phyloP scores from a whole-genome alignment of 2,888 invertebrate species.

The Hemicrepidius hirtus region DNA sequence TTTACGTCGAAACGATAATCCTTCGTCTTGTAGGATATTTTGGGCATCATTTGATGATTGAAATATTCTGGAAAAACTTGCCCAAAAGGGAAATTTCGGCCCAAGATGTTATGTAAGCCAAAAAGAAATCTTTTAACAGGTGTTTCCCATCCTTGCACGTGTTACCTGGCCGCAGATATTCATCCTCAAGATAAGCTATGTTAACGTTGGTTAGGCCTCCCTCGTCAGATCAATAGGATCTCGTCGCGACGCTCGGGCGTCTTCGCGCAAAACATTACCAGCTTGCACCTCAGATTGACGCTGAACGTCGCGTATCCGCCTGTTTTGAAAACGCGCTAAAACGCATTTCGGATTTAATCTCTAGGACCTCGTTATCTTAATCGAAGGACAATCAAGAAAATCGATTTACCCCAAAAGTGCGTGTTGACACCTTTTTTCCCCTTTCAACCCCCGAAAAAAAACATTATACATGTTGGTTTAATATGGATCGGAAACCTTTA shows the following conservation, averaged over 20 bases:
- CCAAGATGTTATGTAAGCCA: background rate
- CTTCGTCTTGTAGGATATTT: too few species aligned
- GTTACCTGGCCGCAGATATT: conserved; percentile 27
- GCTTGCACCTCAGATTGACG: conserved; percentile 45
- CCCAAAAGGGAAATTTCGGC: too few species aligned
- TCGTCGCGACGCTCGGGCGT: conserved; percentile 55
- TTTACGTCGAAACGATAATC: too few species aligned
- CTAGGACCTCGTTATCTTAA: background rate
- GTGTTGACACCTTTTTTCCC: background rate
- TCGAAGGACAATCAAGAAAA: too few species aligned
- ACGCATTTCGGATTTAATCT: conserved; percentile 11
- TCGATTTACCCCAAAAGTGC: background rate
- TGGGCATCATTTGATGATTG: too few species aligned
- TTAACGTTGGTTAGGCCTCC: conserved; percentile 50
- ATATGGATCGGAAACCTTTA: conserved; percentile 9
- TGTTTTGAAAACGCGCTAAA: conserved; percentile 28
- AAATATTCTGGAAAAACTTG: too few species aligned
- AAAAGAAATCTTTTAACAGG: conserved; percentile 28
- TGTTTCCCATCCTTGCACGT: conserved; percentile 38
- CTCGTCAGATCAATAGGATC: conserved; percentile 53
- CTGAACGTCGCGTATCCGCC: conserved; percentile 42
- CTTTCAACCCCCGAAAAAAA: background rate
- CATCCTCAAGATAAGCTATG: conserved; percentile 44
- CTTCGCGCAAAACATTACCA: conserved; percentile 50
- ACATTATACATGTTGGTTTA: background rate